A percentile compares a stretch with the other conserved stretches of the same genome.
These are phyloP conservation scores for human DNA, from an alignment of 2,113 vertebrate genomes.

Conservation along the genomic window GRCh38 chr2:163337501-163338000, in stretches of 20 bases:
- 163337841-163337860: not conserved
- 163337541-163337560: not conserved
- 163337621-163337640: not conserved
- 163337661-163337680: not conserved
- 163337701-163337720: not conserved
- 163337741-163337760: not conserved
- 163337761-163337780: not conserved
- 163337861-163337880: not conserved
- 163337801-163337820: not conserved
- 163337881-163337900: not conserved
- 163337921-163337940: not conserved
- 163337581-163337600: not conserved
- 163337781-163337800: not conserved
- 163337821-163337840: not conserved
- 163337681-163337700: not conserved
- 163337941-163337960: not conserved
- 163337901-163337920: not conserved
- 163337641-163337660: not conserved
- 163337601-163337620: not conserved
- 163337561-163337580: not conserved
- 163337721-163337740: not conserved
- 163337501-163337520: slow-evolving; percentile 38
- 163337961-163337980: not conserved
- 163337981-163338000: not conserved
- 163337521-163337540: not conserved